Base-by-base conservation (phyloP, 1,140 invertebrate genomes). In the Rhagoletis zephyria region DNA sequence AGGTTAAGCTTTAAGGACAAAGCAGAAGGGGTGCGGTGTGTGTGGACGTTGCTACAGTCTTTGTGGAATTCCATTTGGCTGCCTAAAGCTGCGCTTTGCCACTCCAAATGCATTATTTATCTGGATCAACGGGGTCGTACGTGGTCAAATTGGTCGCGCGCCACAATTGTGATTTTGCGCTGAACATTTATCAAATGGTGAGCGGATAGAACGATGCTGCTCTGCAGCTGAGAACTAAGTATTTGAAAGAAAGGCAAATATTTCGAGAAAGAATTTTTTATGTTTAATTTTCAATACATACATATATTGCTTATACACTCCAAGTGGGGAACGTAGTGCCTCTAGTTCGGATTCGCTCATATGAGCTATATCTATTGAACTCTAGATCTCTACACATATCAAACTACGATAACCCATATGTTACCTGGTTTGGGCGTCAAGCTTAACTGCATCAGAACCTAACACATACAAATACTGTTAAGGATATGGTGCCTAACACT, bases 61-160 rank as follows among this genome's bases (percentile, higher is more conserved):
- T 81, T 81, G 45, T 56, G 74, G 48, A 81, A 81, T 81, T 30
- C 42, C 74, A 4, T 12, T 74, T 67, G 64, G 64, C 19, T 12
- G 64, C 64, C 64, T 19, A 67, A 67, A 67, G 45, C 70, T 30
- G 5, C 16, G 45, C 74, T 81, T 81, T 2, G 48, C 74, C 74
- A 81, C 74, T 81, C 74, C 74, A 81, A 81, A 81, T 81, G 74
- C 74, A 56, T 81, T 81, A 81, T 81, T 81, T 81, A 81, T 81
- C 74, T 81, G 74, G 74, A 81, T 81, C 85, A 86, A 40, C 45
- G 85, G 63, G 63, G 63, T 65, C 85, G 60, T 45, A 86, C 16
- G 51, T 61, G 85, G 59, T 65, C 85, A 63, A 19, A 86, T 63
- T 65, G 40, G 85, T 65, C 85, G 85, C 59, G 63, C 85, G 59